Conservation (phyloP, 2,113 vertebrate species). For the Malurus melanocephalus region DNA sequence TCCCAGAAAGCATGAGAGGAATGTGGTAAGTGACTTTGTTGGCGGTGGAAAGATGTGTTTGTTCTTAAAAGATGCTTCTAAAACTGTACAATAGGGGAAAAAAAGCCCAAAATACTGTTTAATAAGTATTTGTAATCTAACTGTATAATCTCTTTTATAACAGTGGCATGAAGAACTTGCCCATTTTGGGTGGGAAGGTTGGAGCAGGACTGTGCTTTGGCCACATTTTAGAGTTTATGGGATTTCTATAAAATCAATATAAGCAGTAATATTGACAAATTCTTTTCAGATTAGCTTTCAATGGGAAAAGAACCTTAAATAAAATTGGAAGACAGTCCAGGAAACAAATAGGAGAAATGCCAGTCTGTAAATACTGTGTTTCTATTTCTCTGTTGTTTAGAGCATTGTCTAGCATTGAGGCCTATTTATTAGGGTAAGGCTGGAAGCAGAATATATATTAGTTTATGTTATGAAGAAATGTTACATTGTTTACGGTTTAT, state of each 20-base stretch:
- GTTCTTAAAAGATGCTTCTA: neutral
- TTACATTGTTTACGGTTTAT: constrained; percentile 4
- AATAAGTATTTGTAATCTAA: neutral
- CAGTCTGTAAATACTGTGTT: neutral
- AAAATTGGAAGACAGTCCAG: neutral
- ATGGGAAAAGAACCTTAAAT: constrained; percentile 6
- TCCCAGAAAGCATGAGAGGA: neutral
- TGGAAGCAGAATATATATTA: constrained; percentile 17
- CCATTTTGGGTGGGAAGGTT: neutral
- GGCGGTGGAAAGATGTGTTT: neutral
- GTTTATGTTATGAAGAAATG: constrained; percentile 13
- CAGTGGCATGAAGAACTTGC: neutral
- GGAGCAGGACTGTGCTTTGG: neutral
- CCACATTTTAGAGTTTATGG: neutral
- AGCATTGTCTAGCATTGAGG: neutral
- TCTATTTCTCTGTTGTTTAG: constrained; percentile 25
- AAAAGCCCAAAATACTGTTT: neutral
- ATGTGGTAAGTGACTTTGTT: neutral
- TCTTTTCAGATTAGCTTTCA: neutral
- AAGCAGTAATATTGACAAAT: neutral
- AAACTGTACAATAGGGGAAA: neutral
- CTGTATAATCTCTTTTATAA: neutral
- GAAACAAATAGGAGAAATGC: neutral
- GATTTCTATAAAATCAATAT: neutral
- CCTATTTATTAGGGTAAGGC: constrained; percentile 8